Evolutionary conservation across 2,888 invertebrate species (phyloP).

Genomic region (Eilema griseolum): DNA sequence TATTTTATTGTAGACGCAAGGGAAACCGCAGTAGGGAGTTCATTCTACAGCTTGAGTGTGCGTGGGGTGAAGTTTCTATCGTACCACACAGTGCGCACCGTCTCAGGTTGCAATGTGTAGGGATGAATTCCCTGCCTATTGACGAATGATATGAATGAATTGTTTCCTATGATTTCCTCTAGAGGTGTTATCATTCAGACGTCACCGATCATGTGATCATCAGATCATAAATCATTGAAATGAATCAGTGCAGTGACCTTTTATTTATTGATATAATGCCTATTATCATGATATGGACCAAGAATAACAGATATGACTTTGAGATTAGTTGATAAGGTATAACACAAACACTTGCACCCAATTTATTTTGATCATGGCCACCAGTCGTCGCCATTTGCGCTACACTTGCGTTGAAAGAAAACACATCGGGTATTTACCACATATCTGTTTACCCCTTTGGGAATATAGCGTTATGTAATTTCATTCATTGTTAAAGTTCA

Average conservation of each 20-base stretch:
- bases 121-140: too few relatives aligned
- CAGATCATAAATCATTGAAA: neutral
- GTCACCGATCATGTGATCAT: neutral
- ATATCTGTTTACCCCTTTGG: neutral
- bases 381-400: too few relatives aligned
- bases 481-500: too few relatives aligned
- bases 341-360: neutral
- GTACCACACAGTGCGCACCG: too few relatives aligned
- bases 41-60: too few relatives aligned
- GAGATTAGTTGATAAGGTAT: conserved; percentile 1
- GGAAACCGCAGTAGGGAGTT: too few relatives aligned
- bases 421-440: too few relatives aligned
- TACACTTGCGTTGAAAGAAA: too few relatives aligned
- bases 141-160: too few relatives aligned
- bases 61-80: too few relatives aligned
- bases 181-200: neutral
- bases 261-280: neutral
- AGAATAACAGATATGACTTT: conserved; percentile 3
- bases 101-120: too few relatives aligned
- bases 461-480: neutral
- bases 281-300: conserved; percentile 5
- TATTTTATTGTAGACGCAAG: too few relatives aligned
- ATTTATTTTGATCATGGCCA: neutral
- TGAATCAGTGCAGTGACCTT: conserved; percentile 16
- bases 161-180: neutral